A percentile compares a stretch with the other conserved stretches of the same genome.
These are phyloP conservation scores for Maccullochella peelii DNA, from an alignment of 2,113 vertebrate species.

Conservation along the genomic window DNA sequence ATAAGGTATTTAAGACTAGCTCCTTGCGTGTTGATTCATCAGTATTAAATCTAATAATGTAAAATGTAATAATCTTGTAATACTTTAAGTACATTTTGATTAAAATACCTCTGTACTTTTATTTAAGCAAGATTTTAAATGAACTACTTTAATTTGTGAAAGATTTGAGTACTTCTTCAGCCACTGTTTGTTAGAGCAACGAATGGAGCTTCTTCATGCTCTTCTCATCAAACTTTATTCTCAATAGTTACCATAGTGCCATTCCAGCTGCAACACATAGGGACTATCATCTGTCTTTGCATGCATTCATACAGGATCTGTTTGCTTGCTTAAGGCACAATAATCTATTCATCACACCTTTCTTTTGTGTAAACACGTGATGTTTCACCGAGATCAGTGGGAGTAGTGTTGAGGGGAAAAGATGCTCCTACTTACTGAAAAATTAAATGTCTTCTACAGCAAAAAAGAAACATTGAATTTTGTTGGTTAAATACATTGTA, in stretches of 20 bases:
- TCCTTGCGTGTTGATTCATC: background rate
- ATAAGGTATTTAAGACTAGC: background rate
- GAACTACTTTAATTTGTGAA: too few species aligned
- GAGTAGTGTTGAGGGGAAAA: background rate
- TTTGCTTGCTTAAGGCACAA: background rate
- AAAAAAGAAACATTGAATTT: background rate
- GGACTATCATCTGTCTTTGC: background rate
- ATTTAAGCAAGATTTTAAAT: background rate
- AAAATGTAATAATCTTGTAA: background rate
- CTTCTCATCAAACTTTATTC: background rate
- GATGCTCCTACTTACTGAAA: background rate
- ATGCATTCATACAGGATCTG: background rate
- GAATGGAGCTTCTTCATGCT: background rate
- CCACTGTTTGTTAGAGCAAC: too few species aligned
- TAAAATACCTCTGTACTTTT: background rate
- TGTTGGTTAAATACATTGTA: background rate
- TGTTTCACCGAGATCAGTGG: background rate
- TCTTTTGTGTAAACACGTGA: background rate
- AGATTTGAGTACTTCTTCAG: too few species aligned
- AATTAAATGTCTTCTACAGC: background rate
- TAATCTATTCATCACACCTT: background rate
- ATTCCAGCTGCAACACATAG: background rate
- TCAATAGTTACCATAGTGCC: background rate
- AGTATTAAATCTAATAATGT: background rate
- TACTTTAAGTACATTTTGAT: background rate